Evolutionary conservation across 35 echinoderm and acorn worm species (phyloP), one percentile per base, ranked within the genome.

Genomic region (Lytechinus variegatus): DNA sequence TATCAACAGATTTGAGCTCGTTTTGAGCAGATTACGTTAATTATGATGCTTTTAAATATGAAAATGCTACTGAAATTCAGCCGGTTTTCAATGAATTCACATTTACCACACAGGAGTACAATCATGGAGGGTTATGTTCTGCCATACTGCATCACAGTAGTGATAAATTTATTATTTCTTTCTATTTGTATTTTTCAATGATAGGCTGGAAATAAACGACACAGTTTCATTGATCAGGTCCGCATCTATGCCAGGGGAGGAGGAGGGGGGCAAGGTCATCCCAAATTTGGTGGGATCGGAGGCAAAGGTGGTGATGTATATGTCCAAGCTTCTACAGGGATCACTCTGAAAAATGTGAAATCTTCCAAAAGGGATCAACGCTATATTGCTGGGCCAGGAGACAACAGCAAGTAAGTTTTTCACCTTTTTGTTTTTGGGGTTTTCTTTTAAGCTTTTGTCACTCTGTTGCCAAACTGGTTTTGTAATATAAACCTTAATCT

Each of bases 281-380:
- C 98, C 44, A 86, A 66, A 6, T 94, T 94, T 97, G 98, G 98
- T 54, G 98, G 97, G 7, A 96, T 94, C 52, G 98, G 97, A 87
- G 98, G 98, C 87, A 87, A 94, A 86, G 98, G 98, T 28, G 98
- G 98, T 8, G 95, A 97, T 58, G 92, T 99, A 9, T 96, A 95
- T 87, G 61, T 99, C 5, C 54, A 98, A 91, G 87, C 97, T 61
- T 89, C 91, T 27, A n/a, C 95, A 19, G 95, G 95, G 4, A 95
- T 90, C 19, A 96, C 98, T 1, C 95, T 99, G 61, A 97, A 89
- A 86, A 94, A 95, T 53, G 55, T 99, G 29, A 97, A 95, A 29
- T 92, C 51, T 21, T 52, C 27, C 56, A 87, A 94, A 28, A 92
- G 87, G 2, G 71, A 96, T 12, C 97, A 98, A 58, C 54, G 98